Evolutionary conservation across 2,797 vertebrate genomes (phyloP).

Genomic region (Distichodus sexfasciatus): DNA sequence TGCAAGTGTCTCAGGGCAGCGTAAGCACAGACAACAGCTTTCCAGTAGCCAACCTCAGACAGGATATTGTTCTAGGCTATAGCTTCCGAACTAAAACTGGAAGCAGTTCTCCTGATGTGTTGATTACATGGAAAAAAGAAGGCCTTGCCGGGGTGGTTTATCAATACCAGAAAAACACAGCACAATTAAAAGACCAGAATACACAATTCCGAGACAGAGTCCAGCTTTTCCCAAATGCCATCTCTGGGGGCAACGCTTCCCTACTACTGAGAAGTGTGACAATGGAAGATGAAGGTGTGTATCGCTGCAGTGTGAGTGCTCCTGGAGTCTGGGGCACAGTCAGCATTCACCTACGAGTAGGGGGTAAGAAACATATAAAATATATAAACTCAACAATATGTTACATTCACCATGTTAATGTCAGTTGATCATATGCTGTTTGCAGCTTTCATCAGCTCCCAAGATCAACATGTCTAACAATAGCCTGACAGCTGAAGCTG

Average conservation of each 20-base stretch:
- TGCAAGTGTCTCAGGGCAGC: not conserved
- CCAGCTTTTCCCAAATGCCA: conserved; percentile 53
- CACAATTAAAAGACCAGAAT: conserved; percentile 68
- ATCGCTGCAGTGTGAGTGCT: conserved; percentile 67
- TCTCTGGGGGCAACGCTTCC: conserved; percentile 69
- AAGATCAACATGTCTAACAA: conserved; percentile 53
- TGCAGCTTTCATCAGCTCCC: conserved; percentile 76
- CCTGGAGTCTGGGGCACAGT: conserved; percentile 64
- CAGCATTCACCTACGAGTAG: conserved; percentile 67
- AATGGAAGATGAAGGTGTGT: conserved; percentile 65
- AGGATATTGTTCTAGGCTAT: conserved; percentile 66
- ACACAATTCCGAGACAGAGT: conserved; percentile 66
- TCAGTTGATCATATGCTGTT: too few species aligned
- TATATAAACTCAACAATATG: not conserved
- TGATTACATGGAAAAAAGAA: conserved; percentile 77
- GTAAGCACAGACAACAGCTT: conserved; percentile 49
- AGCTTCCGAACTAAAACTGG: conserved; percentile 17
- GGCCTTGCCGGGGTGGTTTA: conserved; percentile 71
- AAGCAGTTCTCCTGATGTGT: conserved; percentile 45
- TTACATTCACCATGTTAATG: too few species aligned
- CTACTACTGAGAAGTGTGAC: conserved; percentile 67
- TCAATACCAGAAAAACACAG: conserved; percentile 64
- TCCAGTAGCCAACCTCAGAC: conserved; percentile 60
- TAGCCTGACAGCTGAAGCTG: conserved; percentile 65
- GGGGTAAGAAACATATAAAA: conserved; percentile 66